Evolutionary conservation across 1,140 invertebrate species (phyloP).

Genomic region (Zaprionus inermis): DNA sequence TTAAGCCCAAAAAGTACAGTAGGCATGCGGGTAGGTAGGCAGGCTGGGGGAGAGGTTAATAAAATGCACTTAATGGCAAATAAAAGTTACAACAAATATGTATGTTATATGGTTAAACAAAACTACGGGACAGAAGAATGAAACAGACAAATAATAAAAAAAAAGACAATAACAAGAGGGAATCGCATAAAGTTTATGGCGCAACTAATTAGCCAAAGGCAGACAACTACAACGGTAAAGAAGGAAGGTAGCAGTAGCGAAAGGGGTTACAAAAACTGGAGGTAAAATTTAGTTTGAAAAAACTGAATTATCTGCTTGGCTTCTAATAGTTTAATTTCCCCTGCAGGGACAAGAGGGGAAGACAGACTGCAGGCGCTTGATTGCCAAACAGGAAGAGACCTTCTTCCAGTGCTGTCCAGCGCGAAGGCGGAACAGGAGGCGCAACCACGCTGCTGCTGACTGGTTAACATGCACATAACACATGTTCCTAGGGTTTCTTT

Average conservation of each 20-base stretch:
- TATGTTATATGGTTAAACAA: conserved; percentile 31
- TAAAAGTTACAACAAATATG: conserved; percentile 67
- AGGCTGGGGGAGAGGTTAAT: conserved; percentile 41
- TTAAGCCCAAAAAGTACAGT: conserved; percentile 64
- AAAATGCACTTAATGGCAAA: conserved; percentile 78
- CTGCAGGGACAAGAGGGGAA: neutral
- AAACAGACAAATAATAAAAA: conserved; percentile 16
- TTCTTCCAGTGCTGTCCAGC: neutral
- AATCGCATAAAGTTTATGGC: conserved; percentile 63
- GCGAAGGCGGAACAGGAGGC: conserved; percentile 3
- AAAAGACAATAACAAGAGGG: conserved; percentile 53
- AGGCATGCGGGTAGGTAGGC: neutral
- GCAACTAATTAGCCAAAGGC: conserved; percentile 67
- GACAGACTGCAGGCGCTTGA: neutral
- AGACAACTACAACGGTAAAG: conserved; percentile 15
- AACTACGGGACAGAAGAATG: conserved; percentile 31
- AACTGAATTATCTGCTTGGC: neutral
- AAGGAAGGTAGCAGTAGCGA: neutral
- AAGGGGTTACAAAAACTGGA: neutral
- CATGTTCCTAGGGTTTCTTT: conserved; percentile 48
- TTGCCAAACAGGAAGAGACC: conserved; percentile 14
- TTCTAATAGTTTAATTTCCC: neutral
- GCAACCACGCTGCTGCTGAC: neutral
- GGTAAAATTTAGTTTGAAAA: neutral
- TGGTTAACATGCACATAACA: conserved; percentile 66